These are phyloP conservation scores for Myzus persicae DNA, from an alignment of 1,140 invertebrate species.

Conservation along the genomic window DNA sequence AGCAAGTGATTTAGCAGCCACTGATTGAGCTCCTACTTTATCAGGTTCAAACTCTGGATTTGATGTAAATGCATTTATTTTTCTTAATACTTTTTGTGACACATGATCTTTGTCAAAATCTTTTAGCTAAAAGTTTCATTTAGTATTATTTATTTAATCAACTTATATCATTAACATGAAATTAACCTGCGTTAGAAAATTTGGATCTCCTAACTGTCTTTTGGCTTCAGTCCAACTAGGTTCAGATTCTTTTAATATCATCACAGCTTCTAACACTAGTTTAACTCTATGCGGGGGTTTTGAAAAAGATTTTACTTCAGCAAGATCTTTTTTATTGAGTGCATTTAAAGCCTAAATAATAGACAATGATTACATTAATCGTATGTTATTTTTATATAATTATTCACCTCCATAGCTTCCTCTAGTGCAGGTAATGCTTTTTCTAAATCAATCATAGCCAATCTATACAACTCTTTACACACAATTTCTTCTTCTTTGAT, in stretches of 20 bases:
- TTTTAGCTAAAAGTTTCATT: slow-evolving; percentile 69
- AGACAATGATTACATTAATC: neutral
- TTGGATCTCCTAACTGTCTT: slow-evolving; percentile 79
- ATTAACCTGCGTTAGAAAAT: slow-evolving; percentile 72
- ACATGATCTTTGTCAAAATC: slow-evolving; percentile 90
- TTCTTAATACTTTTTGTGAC: slow-evolving; percentile 78
- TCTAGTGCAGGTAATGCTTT: slow-evolving; percentile 85
- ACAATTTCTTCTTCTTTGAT: slow-evolving; percentile 81
- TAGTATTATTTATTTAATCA: neutral
- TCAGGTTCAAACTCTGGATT: slow-evolving; percentile 87
- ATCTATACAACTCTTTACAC: slow-evolving; percentile 79
- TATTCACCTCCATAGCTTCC: slow-evolving; percentile 76
- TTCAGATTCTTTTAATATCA: slow-evolving; percentile 80
- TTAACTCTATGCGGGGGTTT: slow-evolving; percentile 84
- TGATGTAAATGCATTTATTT: slow-evolving; percentile 78
- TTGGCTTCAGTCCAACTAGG: slow-evolving; percentile 87
- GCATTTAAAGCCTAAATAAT: slow-evolving; percentile 75
- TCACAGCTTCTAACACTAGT: slow-evolving; percentile 88
- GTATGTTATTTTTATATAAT: neutral
- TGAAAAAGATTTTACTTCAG: slow-evolving; percentile 86
- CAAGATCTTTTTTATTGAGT: slow-evolving; percentile 86
- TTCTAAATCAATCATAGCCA: slow-evolving; percentile 80
- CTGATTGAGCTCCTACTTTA: slow-evolving; percentile 80
- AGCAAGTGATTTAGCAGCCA: slow-evolving; percentile 83
- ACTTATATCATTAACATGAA: neutral